Evolutionary conservation across 2,113 vertebrate species (phyloP), one percentile per base, ranked within the genome.

Genomic region (Cathartes aura): DNA sequence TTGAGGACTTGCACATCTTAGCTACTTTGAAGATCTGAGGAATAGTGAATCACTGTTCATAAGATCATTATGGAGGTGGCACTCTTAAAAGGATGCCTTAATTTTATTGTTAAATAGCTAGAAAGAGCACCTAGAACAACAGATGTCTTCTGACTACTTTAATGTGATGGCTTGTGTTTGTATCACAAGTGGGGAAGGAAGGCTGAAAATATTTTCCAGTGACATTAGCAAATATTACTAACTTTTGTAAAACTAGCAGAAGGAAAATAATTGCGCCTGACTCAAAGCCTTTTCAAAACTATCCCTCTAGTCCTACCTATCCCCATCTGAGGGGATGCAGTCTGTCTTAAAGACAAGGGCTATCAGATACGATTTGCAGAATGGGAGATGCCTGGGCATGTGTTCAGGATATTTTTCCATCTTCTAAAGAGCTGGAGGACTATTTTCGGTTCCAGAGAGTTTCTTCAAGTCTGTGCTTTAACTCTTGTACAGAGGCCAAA

Each of bases 21-120:
- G 30, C 34, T 83, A 2, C 93, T 94, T 91, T 91, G 78, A 93
- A 94, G 86, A 89, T 94, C 67, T 92, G 72, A 96, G 42, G 59
- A 93, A 29, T 13, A 89, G 87, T 92, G 79, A 95, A 62, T 90
- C 45, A 83, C 29, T 81, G 58, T 78, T 92, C 38, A 19, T 90
- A 78, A 90, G 42, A 88, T n/a, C 21, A 59, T 86, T 81, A 40
- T 55, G 64, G 59, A 96, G 71, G 75, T 88, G 79, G 71, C 47
- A 38, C 38, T 73, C n/a, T 73, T 87, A 45, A 64, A 95, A 94
- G 55, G 26, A n/a, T 81, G 36, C 34, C 34, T 92, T 78, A 73
- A 76, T 92, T 92, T 90, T 81, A 29, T 81, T 88, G 68, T 59
- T 92, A 62, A 91, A 80, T 42, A 73, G 24, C 62, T 82, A 58